These are phyloP conservation scores for Morpho deidamia DNA, from an alignment of 2,888 invertebrate genomes.

Conservation along the genomic window DNA sequence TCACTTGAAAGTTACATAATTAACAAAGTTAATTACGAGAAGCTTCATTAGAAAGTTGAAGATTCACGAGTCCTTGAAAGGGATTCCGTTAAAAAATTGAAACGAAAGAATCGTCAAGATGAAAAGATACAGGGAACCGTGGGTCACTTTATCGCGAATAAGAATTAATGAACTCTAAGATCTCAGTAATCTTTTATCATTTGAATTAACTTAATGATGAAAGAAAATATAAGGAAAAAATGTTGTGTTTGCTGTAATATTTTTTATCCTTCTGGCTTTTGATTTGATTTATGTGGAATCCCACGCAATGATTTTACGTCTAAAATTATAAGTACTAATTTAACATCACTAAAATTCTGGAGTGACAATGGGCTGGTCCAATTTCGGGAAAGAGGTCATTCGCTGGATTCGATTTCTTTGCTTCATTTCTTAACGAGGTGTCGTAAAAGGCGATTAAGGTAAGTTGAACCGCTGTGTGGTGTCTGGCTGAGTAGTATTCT, in stretches of 20 bases:
- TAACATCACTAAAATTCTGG: too few species aligned
- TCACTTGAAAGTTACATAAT: constrained; percentile 34
- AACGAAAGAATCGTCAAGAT: constrained; percentile 18
- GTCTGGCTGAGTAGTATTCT: too few species aligned
- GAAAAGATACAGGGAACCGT: constrained; percentile 11
- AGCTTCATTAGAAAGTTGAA: constrained; percentile 47
- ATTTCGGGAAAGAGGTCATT: too few species aligned
- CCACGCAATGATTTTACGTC: too few species aligned
- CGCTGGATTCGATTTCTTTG: too few species aligned
- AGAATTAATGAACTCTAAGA: neutral
- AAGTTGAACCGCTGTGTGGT: too few species aligned
- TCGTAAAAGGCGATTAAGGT: too few species aligned
- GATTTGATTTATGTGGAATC: neutral
- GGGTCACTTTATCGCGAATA: neutral
- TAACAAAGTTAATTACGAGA: constrained; percentile 48
- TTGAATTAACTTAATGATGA: constrained; percentile 3
- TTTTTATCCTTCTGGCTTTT: neutral
- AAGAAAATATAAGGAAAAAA: constrained; percentile 1
- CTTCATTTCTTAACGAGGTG: too few species aligned
- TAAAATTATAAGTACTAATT: too few species aligned
- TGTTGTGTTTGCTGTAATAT: neutral
- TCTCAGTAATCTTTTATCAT: constrained; percentile 3
- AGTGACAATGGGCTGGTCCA: too few species aligned
- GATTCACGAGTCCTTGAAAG: neutral
- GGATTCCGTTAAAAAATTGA: constrained; percentile 25